phyloP scores from a whole-genome alignment of 2,797 vertebrate species.

The Cryptoprocta ferox region DNA sequence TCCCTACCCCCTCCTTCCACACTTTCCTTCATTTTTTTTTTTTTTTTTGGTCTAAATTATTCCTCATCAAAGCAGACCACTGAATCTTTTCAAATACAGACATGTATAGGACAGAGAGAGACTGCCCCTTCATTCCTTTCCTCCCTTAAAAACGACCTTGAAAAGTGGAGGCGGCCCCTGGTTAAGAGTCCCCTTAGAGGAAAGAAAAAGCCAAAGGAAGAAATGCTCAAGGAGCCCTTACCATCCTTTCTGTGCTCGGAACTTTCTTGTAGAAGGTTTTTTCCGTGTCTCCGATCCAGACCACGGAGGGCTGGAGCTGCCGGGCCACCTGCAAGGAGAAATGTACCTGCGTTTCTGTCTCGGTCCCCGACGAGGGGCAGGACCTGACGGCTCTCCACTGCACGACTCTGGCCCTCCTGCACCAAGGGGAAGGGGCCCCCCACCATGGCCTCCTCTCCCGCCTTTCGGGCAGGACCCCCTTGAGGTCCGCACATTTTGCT shows the following conservation, averaged over 20 bases:
- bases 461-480: background rate
- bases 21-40: background rate
- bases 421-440: rapidly evolving
- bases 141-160: background rate
- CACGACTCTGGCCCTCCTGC: rapidly evolving
- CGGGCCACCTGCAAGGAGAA: constrained; percentile 89
- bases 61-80: background rate
- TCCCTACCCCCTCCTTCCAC: background rate
- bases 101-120: background rate
- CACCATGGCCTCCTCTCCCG: background rate
- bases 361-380: background rate
- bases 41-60: background rate
- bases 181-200: rapidly evolving
- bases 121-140: rapidly evolving
- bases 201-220: background rate
- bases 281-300: constrained; percentile 92
- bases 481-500: rapidly evolving
- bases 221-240: constrained; percentile 61
- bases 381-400: rapidly evolving
- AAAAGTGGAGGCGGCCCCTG: background rate
- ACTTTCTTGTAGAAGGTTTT: constrained; percentile 91
- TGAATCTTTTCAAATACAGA: background rate
- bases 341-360: rapidly evolving
- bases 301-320: constrained; percentile 91
- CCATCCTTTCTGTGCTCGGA: constrained; percentile 85